These are phyloP conservation scores for Anser brachyrhynchus DNA, from an alignment of 2,113 vertebrate genomes.

Conservation along the genomic window DNA sequence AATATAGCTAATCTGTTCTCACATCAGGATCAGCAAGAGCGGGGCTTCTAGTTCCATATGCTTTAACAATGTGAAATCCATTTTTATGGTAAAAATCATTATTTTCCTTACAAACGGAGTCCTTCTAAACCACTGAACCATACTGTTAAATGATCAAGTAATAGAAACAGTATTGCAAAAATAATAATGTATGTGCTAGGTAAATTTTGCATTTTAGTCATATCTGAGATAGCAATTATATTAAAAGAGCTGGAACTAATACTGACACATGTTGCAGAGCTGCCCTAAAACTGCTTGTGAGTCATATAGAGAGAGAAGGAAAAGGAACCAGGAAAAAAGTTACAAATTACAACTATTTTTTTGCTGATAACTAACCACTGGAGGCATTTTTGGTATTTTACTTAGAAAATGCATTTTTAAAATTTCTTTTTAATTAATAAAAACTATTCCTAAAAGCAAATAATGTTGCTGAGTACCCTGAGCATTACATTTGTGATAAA, in stretches of 20 bases:
- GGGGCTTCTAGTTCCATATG: neutral
- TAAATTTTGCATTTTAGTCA: slow-evolving; percentile 46
- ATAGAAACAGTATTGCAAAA: neutral
- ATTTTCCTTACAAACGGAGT: neutral
- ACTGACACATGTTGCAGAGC: slow-evolving; percentile 44
- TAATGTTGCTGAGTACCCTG: neutral
- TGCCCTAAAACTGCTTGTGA: neutral
- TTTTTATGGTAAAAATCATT: neutral
- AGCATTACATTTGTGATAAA: neutral
- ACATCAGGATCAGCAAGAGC: neutral
- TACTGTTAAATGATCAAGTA: neutral
- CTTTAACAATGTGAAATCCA: neutral
- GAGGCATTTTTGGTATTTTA: neutral
- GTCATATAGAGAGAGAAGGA: neutral
- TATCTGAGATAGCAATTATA: slow-evolving; percentile 74
- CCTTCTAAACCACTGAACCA: neutral
- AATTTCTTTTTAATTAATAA: neutral
- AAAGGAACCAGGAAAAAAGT: neutral
- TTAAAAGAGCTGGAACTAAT: slow-evolving; percentile 75
- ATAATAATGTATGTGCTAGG: neutral
- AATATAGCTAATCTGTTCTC: neutral
- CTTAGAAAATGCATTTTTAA: neutral
- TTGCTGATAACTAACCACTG: neutral
- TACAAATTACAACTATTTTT: neutral
- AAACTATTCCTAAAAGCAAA: neutral